phyloP scores from a whole-genome alignment of 2,113 vertebrate genomes.

The Varanus salvator region DNA sequence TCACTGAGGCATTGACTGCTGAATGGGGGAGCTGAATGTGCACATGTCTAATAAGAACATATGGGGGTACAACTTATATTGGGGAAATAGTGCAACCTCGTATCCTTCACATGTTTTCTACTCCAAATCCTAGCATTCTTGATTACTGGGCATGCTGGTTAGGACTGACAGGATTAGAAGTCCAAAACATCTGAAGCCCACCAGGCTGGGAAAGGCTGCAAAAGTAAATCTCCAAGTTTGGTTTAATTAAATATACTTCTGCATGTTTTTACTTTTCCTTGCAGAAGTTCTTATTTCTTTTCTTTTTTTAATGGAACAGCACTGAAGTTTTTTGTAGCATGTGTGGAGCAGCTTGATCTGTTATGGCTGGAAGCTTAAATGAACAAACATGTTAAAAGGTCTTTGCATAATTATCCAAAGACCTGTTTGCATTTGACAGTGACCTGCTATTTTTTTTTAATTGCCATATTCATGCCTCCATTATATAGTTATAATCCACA shows the following conservation, averaged over 20 bases:
- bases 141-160: too few species aligned
- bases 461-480: not conserved
- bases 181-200: too few species aligned
- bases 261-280: constrained; percentile 17
- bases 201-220: too few species aligned
- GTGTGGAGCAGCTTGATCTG: constrained; percentile 11
- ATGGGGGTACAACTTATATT: not conserved
- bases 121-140: too few species aligned
- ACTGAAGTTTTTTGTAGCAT: constrained; percentile 29
- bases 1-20: not conserved
- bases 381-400: not conserved
- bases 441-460: constrained; percentile 30
- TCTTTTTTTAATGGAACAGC: constrained; percentile 3
- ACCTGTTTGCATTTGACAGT: constrained; percentile 48
- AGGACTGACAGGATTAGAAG: too few species aligned
- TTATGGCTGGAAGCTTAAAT: constrained; percentile 51
- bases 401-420: constrained; percentile 44
- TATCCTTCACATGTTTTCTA: too few species aligned
- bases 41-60: not conserved
- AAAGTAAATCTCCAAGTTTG: constrained; percentile 10
- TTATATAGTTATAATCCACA: not conserved
- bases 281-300: constrained; percentile 27
- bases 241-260: constrained; percentile 26
- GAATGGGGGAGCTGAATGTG: too few species aligned
- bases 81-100: not conserved